Conservation (phyloP, 2,113 vertebrate genomes). For the Dromiciops gliroides region DNA sequence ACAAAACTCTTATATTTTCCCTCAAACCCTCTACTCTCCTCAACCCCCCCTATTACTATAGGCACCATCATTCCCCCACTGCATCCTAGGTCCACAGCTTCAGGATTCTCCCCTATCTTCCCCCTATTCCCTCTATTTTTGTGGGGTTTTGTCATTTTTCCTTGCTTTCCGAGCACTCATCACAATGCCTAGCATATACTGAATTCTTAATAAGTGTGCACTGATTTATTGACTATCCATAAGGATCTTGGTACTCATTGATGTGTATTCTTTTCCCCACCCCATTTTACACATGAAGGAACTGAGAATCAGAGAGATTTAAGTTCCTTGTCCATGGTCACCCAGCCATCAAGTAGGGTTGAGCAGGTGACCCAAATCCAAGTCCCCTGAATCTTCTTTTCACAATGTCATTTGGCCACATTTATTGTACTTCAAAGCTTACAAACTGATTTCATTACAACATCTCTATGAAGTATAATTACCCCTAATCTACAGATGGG, state of each 20-base stretch:
- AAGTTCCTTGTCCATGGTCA: not conserved
- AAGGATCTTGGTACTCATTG: not conserved
- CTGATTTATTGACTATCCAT: not conserved
- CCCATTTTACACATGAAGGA: not conserved
- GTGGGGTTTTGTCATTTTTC: not conserved
- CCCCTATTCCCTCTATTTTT: not conserved
- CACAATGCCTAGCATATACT: no score
- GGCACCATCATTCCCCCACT: not conserved
- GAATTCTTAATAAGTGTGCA: not conserved
- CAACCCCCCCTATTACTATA: not conserved
- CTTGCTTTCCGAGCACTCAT: not conserved
- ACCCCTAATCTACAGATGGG: no score
- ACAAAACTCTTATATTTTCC: not conserved
- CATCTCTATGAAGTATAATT: no score
- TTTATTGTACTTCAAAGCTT: no score
- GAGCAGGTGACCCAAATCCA: not conserved
- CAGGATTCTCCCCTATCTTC: not conserved
- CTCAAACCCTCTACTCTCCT: not conserved
- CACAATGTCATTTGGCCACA: not conserved
- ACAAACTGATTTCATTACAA: no score
- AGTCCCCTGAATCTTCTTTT: not conserved
- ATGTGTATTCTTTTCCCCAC: not conserved
- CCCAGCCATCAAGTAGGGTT: no score
- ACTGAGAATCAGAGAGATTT: not conserved
- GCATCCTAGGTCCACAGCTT: not conserved